phyloP scores from a whole-genome alignment of 2,888 invertebrate species.

The Sinodicranocentrus sp. region DNA sequence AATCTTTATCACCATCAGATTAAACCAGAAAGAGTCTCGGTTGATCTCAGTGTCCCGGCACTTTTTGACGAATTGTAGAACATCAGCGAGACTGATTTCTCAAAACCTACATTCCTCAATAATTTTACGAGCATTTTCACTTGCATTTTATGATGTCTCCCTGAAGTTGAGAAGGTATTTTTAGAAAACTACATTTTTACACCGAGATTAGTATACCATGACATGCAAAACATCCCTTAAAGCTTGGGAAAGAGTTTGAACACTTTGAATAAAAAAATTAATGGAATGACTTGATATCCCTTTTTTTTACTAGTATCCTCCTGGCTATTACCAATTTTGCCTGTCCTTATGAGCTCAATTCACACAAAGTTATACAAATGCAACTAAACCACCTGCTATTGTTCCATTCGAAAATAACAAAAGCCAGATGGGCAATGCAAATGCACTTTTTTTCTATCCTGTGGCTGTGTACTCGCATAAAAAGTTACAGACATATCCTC shows the following conservation, averaged over 20 bases:
- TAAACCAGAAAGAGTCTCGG: too few relatives aligned
- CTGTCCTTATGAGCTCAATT: conserved; percentile 23
- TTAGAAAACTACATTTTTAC: too few relatives aligned
- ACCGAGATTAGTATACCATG: conserved; percentile 6
- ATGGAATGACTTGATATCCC: conserved; percentile 33
- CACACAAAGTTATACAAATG: conserved; percentile 3
- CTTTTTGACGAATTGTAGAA: conserved; percentile 46
- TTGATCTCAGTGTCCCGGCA: background rate
- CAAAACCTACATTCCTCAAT: conserved; percentile 67
- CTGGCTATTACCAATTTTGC: conserved; percentile 37
- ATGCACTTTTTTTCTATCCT: conserved; percentile 1
- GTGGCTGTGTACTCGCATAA: too few relatives aligned
- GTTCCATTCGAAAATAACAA: conserved; percentile 14
- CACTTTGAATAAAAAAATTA: conserved; percentile 43
- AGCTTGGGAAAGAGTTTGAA: conserved; percentile 27
- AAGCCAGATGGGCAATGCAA: conserved; percentile 28
- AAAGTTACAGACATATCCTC: background rate
- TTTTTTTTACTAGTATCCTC: background rate
- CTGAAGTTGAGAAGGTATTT: too few relatives aligned
- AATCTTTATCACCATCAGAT: conserved; percentile 10
- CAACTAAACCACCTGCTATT: conserved; percentile 24
- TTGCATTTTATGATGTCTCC: conserved; percentile 25
- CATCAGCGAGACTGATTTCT: conserved; percentile 62
- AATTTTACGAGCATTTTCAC: conserved; percentile 67
- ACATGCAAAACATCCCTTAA: conserved; percentile 9